Evolutionary conservation across 1,140 invertebrate genomes (phyloP), one percentile per base, ranked within the genome.

Genomic region (Ruditapes philippinarum): DNA sequence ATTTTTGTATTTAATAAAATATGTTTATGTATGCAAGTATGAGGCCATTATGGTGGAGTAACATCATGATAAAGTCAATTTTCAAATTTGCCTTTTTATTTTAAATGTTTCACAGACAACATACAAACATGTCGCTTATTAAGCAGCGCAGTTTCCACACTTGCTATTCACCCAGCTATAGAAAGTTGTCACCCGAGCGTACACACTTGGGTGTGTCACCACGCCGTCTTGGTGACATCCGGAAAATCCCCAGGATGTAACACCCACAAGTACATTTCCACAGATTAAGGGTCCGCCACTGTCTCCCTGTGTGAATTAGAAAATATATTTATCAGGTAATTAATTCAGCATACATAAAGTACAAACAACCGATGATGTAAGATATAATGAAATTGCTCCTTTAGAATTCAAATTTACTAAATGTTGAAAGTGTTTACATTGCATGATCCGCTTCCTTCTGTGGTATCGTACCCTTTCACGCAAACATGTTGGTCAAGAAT

Each of bases 251-350:
- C 80, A 83, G 65, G 80, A 83, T 42, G 80, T 83, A 11, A 83
- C 80, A 68, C 80, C 80, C n/a, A 57, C 80, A 0, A 83, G 62
- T 12, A 25, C 2, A 42, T 57, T 57, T 4, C 31, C 12, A 38
- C 80, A 83, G 14, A 83, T 60, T 4, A 83, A 57, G 19, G 80
- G 80, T 45, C 80, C 80, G 25, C 80, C 80, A 51, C 80, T 83
- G 31, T 83, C 80, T 19, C 80, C 80, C 80, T 83, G 42, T 49
- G 45, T 11, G 7, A 49, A 49, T 17, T 49, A 11, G 7, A 7
- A 49, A 17, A 17, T 49, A 11, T 49, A 49, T 49, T 49, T 17
- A 49, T 17, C 45, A 7, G 7, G 45, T 11, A 11, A 49, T 7
- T 17, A 49, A 49, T 11, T 11, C 7, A 49, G 7, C 17, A 49